These are phyloP conservation scores for Cataglyphis altisquamis DNA, from an alignment of 2,888 invertebrate species.

Conservation along the genomic window DNA sequence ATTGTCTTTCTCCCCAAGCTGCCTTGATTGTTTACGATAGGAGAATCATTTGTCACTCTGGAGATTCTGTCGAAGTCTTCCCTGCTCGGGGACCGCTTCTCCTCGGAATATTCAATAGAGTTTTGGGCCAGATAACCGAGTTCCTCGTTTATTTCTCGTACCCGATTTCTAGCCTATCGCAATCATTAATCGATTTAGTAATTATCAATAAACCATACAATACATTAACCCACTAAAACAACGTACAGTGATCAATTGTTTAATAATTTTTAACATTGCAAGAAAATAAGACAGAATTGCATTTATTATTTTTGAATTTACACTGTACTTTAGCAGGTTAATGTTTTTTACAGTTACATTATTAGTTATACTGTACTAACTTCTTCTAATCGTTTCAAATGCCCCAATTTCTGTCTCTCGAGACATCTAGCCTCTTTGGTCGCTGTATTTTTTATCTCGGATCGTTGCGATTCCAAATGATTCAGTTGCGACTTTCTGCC, in stretches of 20 bases:
- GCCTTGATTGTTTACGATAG: constrained; percentile 89
- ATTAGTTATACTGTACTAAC: constrained; percentile 78
- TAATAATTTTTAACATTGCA: not conserved
- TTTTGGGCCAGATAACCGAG: constrained; percentile 86
- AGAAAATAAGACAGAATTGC: not conserved
- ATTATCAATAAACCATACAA: not conserved
- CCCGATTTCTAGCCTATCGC: constrained; percentile 88
- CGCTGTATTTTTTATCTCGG: constrained; percentile 90
- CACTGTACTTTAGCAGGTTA: not conserved
- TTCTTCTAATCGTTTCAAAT: constrained; percentile 90
- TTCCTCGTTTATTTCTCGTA: constrained; percentile 90
- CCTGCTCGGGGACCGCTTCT: constrained; percentile 90
- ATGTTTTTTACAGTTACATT: constrained; percentile 2
- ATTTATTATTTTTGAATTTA: not conserved
- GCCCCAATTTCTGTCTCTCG: constrained; percentile 89
- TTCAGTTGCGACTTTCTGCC: constrained; percentile 89
- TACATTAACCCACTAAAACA: constrained; percentile 5
- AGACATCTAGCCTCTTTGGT: constrained; percentile 90
- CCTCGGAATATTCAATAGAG: constrained; percentile 78
- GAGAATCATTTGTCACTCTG: constrained; percentile 94
- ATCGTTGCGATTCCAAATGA: constrained; percentile 90
- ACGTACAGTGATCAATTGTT: not conserved
- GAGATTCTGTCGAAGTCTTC: constrained; percentile 95
- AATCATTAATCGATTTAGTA: constrained; percentile 30
- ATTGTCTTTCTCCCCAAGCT: constrained; percentile 92